Evolutionary conservation across 2,888 invertebrate genomes (phyloP).

Genomic region (Callinectes sapidus): DNA sequence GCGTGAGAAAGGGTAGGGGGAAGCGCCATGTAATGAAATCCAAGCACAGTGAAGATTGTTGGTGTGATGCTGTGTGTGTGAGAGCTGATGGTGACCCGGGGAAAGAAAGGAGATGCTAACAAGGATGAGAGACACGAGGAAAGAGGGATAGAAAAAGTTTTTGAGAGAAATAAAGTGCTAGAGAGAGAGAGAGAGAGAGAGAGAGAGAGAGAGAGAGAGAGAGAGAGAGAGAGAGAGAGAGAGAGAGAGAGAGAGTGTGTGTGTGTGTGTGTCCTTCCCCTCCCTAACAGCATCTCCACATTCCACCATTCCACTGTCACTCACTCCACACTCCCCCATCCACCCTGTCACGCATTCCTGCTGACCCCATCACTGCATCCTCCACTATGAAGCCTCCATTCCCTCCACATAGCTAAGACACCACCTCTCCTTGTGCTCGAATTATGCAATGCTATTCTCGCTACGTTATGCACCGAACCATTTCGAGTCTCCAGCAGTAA

Average conservation of each 20-base stretch:
- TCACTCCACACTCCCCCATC: neutral
- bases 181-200: constrained; percentile 16
- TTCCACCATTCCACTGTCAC: neutral
- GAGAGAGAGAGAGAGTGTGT: neutral
- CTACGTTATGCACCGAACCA: neutral
- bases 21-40: constrained; percentile 13
- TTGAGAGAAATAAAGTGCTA: no score
- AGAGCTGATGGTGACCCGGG: neutral
- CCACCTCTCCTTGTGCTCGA: neutral
- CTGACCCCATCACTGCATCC: neutral
- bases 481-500: neutral
- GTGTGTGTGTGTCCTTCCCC: neutral
- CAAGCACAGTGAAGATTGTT: neutral
- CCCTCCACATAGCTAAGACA: neutral
- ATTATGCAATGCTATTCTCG: neutral
- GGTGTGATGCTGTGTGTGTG: neutral
- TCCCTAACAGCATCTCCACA: neutral
- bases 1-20: neutral
- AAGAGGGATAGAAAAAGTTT: neutral
- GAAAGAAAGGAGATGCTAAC: neutral
- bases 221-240: neutral
- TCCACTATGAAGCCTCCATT: neutral
- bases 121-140: neutral
- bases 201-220: constrained; percentile 6
- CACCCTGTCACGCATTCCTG: neutral